These are phyloP conservation scores for Sitobion miscanthi DNA, from an alignment of 1,140 invertebrate species.

Conservation along the genomic window DNA sequence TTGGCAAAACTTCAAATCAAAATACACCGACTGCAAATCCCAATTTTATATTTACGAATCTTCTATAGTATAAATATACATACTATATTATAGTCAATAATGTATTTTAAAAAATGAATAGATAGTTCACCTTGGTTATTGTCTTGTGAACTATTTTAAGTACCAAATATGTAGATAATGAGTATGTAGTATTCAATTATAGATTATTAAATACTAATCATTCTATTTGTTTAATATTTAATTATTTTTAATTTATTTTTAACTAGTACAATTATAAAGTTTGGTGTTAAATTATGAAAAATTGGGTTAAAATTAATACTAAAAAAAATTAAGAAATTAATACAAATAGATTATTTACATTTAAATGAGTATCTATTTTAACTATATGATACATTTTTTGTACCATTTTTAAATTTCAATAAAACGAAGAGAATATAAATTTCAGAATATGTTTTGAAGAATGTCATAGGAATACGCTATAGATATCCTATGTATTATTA, in stretches of 20 bases:
- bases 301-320: not conserved
- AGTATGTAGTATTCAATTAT: no score
- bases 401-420: not conserved
- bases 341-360: not conserved
- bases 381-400: not conserved
- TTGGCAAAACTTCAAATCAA: constrained; percentile 17
- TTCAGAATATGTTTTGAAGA: not conserved
- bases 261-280: not conserved
- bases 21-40: not conserved
- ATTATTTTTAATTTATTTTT: not conserved
- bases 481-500: constrained; percentile 4
- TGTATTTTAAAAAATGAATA: no score
- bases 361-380: not conserved
- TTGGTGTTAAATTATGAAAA: not conserved
- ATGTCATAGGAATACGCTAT: not conserved
- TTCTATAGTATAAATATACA: not conserved
- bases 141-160: not conserved
- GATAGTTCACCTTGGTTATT: no score
- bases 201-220: no score
- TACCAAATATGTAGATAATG: no score
- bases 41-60: not conserved
- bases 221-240: not conserved
- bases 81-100: not conserved
- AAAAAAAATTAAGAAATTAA: not conserved
- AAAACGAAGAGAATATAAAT: not conserved